phyloP scores from a whole-genome alignment of 2,113 vertebrate species.

The Guaruba guarouba region DNA sequence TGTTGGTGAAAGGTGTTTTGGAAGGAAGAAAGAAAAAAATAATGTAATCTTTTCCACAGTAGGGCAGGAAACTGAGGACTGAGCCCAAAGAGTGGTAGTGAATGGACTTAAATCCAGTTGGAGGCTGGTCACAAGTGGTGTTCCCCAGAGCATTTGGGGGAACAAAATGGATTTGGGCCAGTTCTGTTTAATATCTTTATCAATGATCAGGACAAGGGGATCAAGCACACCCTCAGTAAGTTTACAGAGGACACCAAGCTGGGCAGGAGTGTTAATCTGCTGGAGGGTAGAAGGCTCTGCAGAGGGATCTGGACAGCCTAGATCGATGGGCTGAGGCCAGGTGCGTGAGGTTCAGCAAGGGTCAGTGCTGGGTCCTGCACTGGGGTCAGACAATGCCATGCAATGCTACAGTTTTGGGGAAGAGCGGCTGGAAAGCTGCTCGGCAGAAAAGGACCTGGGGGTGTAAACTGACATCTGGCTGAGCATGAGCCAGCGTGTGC shows the following conservation, averaged over 20 bases:
- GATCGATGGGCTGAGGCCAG: too few species aligned
- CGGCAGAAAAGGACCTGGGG: too few species aligned
- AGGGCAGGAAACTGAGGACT: background rate
- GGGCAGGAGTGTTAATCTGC: background rate
- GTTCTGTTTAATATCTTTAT: background rate
- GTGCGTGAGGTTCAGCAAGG: too few species aligned
- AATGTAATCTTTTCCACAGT: background rate
- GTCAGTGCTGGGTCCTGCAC: background rate
- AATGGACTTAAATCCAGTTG: background rate
- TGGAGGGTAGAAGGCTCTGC: background rate
- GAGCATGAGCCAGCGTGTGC: too few species aligned
- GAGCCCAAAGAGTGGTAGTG: background rate
- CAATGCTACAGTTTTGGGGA: background rate
- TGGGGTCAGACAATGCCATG: background rate
- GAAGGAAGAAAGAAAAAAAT: background rate
- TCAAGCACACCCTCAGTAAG: background rate
- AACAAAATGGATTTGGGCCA: too few species aligned
- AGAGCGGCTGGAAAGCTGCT: background rate
- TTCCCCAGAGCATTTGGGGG: background rate
- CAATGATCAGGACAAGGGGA: background rate
- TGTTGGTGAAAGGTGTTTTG: slow-evolving; percentile 36
- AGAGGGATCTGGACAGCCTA: background rate
- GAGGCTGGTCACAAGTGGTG: background rate
- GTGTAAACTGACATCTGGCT: too few species aligned
- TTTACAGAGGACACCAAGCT: background rate